phyloP scores from a whole-genome alignment of 2,113 vertebrate species.

The Jaculus jaculus region DNA sequence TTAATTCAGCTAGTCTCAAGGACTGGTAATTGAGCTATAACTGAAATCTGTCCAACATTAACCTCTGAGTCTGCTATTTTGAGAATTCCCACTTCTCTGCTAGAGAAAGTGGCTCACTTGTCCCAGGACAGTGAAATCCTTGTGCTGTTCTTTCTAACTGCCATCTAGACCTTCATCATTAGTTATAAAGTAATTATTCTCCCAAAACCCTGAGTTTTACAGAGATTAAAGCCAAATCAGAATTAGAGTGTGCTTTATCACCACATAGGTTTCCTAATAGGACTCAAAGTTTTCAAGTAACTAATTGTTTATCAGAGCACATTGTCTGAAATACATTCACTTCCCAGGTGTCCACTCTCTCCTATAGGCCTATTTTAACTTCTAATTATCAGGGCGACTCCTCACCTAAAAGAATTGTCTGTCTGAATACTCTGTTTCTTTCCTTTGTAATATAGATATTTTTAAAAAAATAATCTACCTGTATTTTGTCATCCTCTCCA shows the following conservation, averaged over 20 bases:
- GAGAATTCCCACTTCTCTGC: background rate
- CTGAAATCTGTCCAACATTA: background rate
- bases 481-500: background rate
- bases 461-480: too few relatives aligned
- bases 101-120: background rate
- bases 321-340: background rate
- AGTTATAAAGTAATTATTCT: slow-evolving; percentile 41
- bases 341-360: background rate
- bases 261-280: background rate
- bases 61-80: background rate
- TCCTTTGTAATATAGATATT: background rate
- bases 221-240: slow-evolving; percentile 28
- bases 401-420: background rate
- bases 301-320: background rate
- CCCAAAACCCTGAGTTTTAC: background rate
- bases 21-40: background rate
- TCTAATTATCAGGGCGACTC: background rate
- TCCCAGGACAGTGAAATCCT: background rate
- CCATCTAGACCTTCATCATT: background rate
- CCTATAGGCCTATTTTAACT: background rate
- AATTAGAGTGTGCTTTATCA: background rate
- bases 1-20: background rate
- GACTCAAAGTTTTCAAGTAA: slow-evolving; percentile 26
- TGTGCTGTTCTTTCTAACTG: slow-evolving; percentile 1
- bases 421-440: background rate